Evolutionary conservation across 2,888 invertebrate genomes (phyloP), one percentile per base, ranked within the genome.

Genomic region (Cryptus viduatorius): DNA sequence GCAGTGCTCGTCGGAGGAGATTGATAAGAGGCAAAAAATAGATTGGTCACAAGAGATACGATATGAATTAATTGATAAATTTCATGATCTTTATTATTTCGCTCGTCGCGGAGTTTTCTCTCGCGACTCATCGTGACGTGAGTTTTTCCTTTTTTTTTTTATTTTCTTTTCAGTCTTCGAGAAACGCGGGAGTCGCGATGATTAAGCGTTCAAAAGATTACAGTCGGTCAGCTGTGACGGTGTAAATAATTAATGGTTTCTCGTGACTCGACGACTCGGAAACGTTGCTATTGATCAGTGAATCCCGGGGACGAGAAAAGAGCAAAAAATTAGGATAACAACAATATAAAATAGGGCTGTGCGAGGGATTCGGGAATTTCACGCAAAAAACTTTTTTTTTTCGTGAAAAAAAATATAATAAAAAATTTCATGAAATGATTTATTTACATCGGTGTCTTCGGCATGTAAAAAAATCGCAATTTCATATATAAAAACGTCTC

Each of bases 191-290:
- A 79, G 71, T 61, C 64, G 37, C 37, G 71, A 76, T 79, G 79
- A 76, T 75, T 79, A 46, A 75, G 69, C 69, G 44, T 68, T 64
- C 37, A 50, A 64, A 65, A 79, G 76, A 77, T 72, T 67, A 71
- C 50, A 77, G 31, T 24, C 69, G 65, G 67, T 75, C 56, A 53
- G 73, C 37, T 37, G 50, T 64, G 64, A 56, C 64, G 64, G 24
- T 68, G 75, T 75, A 71, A 56, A 79, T 75, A 79, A 83, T 83
- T 71, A 69, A 79, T 83, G 61, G 79, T 75, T 61, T 65, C 46
- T 29, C 56, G 71, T 79, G 79, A 76, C 75, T 56, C 75, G 56
- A 42, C 68, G 19, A 44, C 53, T 50, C 19, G 2, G 37, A 4
- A 59, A 44, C 19, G 56, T 65, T 37, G 67, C 68, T 61, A 16